Percentiles rank a stretch among this genome's conserved stretches.
phyloP scores from a whole-genome alignment of 2,113 vertebrate genomes.

The Thinocorus orbignyianus region DNA sequence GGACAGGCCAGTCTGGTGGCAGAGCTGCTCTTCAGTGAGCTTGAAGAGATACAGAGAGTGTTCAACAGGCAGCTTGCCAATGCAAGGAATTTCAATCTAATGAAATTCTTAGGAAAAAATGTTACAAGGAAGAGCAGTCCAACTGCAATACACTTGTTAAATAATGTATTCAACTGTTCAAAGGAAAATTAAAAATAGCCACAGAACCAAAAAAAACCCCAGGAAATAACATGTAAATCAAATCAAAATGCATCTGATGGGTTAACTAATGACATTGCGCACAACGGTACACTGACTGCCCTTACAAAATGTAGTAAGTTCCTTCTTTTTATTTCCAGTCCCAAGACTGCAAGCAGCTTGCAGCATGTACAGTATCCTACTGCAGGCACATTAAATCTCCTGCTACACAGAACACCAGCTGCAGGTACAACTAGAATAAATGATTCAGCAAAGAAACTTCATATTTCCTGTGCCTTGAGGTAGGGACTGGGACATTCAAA shows the following conservation, averaged over 20 bases:
- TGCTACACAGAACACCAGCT: neutral
- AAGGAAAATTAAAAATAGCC: conserved; percentile 31
- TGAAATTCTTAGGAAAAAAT: conserved; percentile 29
- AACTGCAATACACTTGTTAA: conserved; percentile 30
- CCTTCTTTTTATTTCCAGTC: neutral
- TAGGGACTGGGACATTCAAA: neutral
- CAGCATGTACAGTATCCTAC: neutral
- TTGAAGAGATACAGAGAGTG: neutral
- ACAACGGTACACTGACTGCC: neutral
- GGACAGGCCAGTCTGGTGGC: neutral
- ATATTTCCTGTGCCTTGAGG: accelerated
- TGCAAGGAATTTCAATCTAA: neutral
- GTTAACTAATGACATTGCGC: neutral
- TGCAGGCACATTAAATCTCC: neutral
- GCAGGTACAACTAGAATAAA: neutral
- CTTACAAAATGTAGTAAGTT: neutral
- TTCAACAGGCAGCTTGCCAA: neutral
- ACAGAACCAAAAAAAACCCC: neutral
- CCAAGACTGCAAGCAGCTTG: neutral
- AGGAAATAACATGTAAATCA: neutral
- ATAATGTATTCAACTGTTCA: conserved; percentile 32
- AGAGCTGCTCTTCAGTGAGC: neutral
- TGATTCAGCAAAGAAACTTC: neutral
- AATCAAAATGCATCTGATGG: neutral
- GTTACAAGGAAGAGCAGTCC: neutral